A percentile compares a stretch with the other conserved stretches of the same genome.
Conservation (phyloP, 2,113 vertebrate genomes). For the Amblyopsis rosae region DNA sequence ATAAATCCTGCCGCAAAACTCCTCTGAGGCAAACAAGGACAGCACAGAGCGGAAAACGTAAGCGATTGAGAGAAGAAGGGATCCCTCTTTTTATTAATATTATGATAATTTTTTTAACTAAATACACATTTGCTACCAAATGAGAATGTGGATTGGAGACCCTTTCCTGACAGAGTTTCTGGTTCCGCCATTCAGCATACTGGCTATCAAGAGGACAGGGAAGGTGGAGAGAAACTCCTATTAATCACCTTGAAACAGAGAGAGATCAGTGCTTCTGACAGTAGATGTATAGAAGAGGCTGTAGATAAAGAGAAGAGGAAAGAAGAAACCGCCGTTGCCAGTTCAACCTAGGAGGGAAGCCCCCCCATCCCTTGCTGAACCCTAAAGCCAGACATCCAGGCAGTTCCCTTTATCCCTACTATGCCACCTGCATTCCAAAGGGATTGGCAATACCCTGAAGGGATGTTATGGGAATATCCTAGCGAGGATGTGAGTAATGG, state of each 20-base stretch:
- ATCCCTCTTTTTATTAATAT: not conserved
- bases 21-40: slow-evolving; percentile 41
- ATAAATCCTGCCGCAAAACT: slow-evolving; percentile 31
- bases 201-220: too few relatives aligned
- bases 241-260: slow-evolving; percentile 22
- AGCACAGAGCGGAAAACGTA: slow-evolving; percentile 11
- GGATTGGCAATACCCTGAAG: slow-evolving; percentile 63
- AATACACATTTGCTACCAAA: too few relatives aligned
- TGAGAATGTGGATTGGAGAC: not conserved
- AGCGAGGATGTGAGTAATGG: slow-evolving; percentile 56
- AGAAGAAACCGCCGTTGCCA: slow-evolving; percentile 32
- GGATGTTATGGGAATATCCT: slow-evolving; percentile 66
- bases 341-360: slow-evolving; percentile 18
- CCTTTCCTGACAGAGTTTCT: too few relatives aligned
- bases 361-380: slow-evolving; percentile 50
- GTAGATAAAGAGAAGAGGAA: slow-evolving; percentile 17
- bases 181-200: too few relatives aligned
- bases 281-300: not conserved
- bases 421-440: slow-evolving; percentile 44
- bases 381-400: slow-evolving; percentile 37
- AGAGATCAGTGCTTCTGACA: not conserved
- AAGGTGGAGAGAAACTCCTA: not conserved
- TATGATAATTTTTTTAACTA: too few relatives aligned
- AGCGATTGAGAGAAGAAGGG: slow-evolving; percentile 20
- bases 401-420: slow-evolving; percentile 52